Evolutionary conservation across 2,113 vertebrate genomes (phyloP), one percentile per base, ranked within the genome.

Genomic region (Sisor rabdophorus): DNA sequence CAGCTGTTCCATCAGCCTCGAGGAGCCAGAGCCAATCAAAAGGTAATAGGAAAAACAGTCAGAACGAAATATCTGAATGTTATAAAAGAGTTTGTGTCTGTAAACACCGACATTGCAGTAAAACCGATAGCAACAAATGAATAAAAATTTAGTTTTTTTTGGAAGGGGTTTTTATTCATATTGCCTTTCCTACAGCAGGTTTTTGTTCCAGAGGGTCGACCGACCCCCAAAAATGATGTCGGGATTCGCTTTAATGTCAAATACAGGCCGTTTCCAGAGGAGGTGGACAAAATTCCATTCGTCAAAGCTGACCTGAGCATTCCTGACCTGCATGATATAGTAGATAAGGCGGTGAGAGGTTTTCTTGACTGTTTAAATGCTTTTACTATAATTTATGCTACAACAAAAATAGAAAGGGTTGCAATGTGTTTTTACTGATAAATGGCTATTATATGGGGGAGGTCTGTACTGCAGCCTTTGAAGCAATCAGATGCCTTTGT

Each of bases 281-380:
- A 93, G 80, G 92, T 93, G 32, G 94, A 94, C 86, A 93, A 93
- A 84, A 93, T 94, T 79, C 92, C 93, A 0, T 94, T 93, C 81
- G 94, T 96, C 71, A 95, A 95, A 88, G 95, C 95, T 55, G 95
- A 98, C 84, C 85, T 94, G 32, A 98, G 95, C 87, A 94, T 97
- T 85, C 95, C 95, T 53, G 90, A 93, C 84, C 89, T 97, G 79
- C 93, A 93, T 60, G 92, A 95, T 80, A 95, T 92, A 0, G 89
- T 95, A 30, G 91, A 90, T 77, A 91, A 94, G 77, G 91, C 94
- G 88, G 96, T 97, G 86, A 91, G 89, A 84, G 40, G 73, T 30
- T 17, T 28, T 69, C 24, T 52, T 69, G 47, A 9, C 9, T 28
- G 26, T 6, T 20, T 19, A 11, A 22, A 67, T 48, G 22, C 47